Evolutionary conservation across 2,113 vertebrate genomes (phyloP), one percentile per base, ranked within the genome.

Genomic region (Callorhinus ursinus): DNA sequence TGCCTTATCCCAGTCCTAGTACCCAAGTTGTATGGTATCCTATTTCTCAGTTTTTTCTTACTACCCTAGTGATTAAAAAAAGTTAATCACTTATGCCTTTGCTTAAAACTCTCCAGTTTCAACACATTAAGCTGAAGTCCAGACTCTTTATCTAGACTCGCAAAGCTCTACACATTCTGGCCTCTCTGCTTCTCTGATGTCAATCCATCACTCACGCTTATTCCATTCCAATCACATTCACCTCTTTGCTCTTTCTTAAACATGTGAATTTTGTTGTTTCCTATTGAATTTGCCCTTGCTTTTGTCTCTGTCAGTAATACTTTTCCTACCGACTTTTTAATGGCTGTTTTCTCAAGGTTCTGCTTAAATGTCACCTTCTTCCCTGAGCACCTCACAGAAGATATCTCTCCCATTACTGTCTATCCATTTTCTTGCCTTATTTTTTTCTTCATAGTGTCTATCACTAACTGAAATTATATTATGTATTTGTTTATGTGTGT

Each of bases 1-100:
- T 65, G 24, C 15, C 7, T 61, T 36, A 57, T 55, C 26, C 24
- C 26, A 72, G 7, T 49, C 26, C 21, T 87, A 39, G 7, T 77
- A 93, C 90, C 42, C 49, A 61, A 69, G 14, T 93, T 33, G 46
- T 61, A 84, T 90, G 28, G 1, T n/a, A 61, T 71, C 49, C 9
- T 93, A 21, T 4, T 84, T 96, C 69, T 88, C 21, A 46, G 33
- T 77, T 95, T 94, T 84, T 80, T 84, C 49, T 89, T 88, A 46
- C 0, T 31, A 84, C 28, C 26, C n/a, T 59, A 76, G 63, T 76
- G n/a, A 80, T 79, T 55, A 80, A 82, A 21, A 55, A 88, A 89
- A 82, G 22, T 77, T 1, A 33, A 26, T 61, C 19, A 57, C 61
- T 33, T 91, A n/a, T 19, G 63, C 5, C 3, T 89, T 90, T 92